Base-by-base conservation (phyloP, 2,797 vertebrate genomes). In the Vireo griseus region DNA sequence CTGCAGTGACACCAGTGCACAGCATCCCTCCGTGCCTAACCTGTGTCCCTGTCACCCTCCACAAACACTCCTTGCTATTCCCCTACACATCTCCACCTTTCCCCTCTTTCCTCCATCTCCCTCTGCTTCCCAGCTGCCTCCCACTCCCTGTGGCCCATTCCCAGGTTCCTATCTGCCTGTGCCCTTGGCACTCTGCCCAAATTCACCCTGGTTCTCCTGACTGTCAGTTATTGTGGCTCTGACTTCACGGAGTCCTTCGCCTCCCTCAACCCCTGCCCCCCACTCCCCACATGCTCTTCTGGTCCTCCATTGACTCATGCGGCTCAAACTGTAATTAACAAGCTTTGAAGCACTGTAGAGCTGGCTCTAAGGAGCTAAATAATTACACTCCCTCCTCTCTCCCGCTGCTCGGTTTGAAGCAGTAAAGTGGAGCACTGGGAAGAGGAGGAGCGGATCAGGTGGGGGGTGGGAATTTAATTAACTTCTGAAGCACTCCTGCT, bases 311-410 rank as follows among this genome's bases (percentile, higher is more conserved):
- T 67, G 69, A 80, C 50, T 67, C 25, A 31, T 19, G 16, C 28
- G 21, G 82, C 47, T 86, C 66, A 81, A 95, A 65, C 66, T 78
- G 93, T 96, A 96, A 96, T 95, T 96, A 96, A 95, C 66, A 88
- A 68, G 90, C 93, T 83, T 55, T 68, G 76, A 95, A 95, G 94
- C 88, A 92, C 93, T 88, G 55, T 88, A 48, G 79, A 93, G 47
- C 69, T 45, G 84, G 47, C 92, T 95, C 95, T 67, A 59, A 86
- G 95, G 94, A 96, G 82, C 90, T 90, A 35, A 86, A 88, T 95
- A 94, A 96, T 96, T 96, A 95, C 55, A n/a, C 65, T 93, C 86
- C 94, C 85, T 90, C 66, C 88, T 58, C 59, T 48, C 90, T 93
- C 90, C 88, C 26, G 1, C 86, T 90, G 91, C 90, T 96, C 4